phyloP scores from a whole-genome alignment of 2,113 vertebrate species.

The Mesembrinibis cayennensis region DNA sequence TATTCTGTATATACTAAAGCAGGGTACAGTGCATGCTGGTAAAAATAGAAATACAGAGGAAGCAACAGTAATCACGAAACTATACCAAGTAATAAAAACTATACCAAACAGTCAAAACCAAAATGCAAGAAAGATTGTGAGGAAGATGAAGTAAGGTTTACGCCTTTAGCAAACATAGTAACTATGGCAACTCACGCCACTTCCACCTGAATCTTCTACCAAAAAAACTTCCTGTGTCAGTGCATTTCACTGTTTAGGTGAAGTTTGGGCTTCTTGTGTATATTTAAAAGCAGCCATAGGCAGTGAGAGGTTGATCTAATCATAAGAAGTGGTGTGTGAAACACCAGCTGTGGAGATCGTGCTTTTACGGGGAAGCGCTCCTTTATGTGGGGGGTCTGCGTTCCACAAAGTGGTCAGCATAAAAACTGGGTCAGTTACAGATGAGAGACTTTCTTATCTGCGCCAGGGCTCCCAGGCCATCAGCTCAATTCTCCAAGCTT shows the following conservation, averaged over 20 bases:
- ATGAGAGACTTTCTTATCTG: background rate
- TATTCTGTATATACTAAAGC: background rate
- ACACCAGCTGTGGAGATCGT: accelerated
- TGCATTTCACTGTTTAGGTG: background rate
- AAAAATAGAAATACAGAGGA: background rate
- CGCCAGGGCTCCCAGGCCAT: background rate
- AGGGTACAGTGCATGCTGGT: background rate
- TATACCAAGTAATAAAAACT: background rate
- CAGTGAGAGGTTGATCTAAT: background rate
- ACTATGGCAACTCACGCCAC: background rate
- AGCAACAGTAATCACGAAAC: background rate
- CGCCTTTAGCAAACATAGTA: background rate
- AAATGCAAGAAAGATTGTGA: background rate
- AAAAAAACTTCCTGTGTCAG: background rate
- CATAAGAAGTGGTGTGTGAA: background rate
- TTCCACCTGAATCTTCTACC: background rate
- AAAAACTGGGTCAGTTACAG: background rate
- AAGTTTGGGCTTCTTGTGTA: accelerated
- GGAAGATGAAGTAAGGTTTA: background rate
- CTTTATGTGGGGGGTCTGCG: background rate
- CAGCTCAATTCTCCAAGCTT: background rate
- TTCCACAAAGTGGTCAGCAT: background rate
- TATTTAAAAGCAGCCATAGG: background rate
- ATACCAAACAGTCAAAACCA: background rate
- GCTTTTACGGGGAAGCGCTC: background rate